Evolutionary conservation across 2,113 vertebrate species (phyloP), one percentile per base, ranked within the genome.

Genomic region (Murina feae): DNA sequence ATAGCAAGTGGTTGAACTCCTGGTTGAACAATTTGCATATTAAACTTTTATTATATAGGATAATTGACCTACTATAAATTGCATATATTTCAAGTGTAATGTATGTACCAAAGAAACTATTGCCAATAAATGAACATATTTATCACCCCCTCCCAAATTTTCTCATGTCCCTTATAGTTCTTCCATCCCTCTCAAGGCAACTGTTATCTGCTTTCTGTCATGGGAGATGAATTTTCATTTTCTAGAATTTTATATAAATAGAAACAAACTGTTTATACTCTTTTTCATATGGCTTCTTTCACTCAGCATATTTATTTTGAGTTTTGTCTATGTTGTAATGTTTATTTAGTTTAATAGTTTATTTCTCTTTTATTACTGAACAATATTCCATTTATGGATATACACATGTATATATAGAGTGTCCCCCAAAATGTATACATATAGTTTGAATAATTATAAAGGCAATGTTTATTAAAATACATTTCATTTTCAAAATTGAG

Each of bases 301-400:
- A 93, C 17, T 58, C 3, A n/a, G 32, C 30, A n/a, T 81, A 65
- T 71, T 89, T 85, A 81, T 82, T 88, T 91, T 95, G 39, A 78
- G 32, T 63, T 86, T 85, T 72, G 72, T 47, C 39, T 47, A 78
- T 66, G 9, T 47, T 39, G 6, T 89, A 87, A 49, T 86, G 16
- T 83, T 74, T 30, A 74, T 74, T 47, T 75, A 75, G 25, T 79
- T 93, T 90, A 74, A 5, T 84, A 60, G 9, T 35, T 80, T 16
- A 21, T 87, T 95, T 37, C 42, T 80, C 65, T 92, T 89, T 78
- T n/a, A n/a, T 91, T 81, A 6, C 30, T 83, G 42, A 94, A 11
- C 71, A 89, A 9, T 86, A 78, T 68, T 92, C 21, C 28, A 12
- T 53, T 60, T 90, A 16, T 85, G 2, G 14, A 51, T 3, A 30